Evolutionary conservation across 2,888 invertebrate genomes (phyloP), one percentile per base, ranked within the genome.

Genomic region (Junonia oenone): DNA sequence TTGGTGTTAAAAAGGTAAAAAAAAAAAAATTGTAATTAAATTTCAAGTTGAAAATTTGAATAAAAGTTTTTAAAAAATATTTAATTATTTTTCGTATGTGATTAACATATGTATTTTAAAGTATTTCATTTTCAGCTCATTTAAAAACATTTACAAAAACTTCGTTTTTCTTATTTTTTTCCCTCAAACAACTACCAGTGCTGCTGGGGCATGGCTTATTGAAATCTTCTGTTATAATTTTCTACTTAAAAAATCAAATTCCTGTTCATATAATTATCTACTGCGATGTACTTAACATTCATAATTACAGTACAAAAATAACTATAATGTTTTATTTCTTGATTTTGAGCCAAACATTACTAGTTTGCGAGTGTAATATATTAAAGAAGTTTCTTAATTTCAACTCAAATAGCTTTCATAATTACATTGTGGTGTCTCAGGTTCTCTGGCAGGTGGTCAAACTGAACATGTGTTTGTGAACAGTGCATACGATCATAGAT

Each of bases 311-410:
- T 65, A 63, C 62, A 64, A 63, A 64, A 67, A 58, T 61, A 64
- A 62, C 64, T 59, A 62, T 68, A 71, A 71, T 75, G 75, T 76
- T 53, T 55, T n/a, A 33, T 55, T 58, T 48, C 22, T 54, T 53
- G 58, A 58, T 55, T 63, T 51, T 52, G 55, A 63, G 68, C 65
- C 67, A 62, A 73, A 69, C 72, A 75, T 77, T 79, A 80, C 78
- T 81, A 78, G 80, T 72, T 60, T 66, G 81, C 77, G 81, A 77
- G 72, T 35, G n/a, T 63, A 63, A 56, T 56, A 62, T 65, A 62
- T 64, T 57, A 63, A 61, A 58, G 65, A 63, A 61, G 63, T 67
- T 61, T 15, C 62, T 66, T 71, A 67, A 71, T 62, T 72, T 68
- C 61, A 68, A 71, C 72, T 68, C 66, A 65, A 67, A 68, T 72